These are phyloP conservation scores for Apamea epomidion DNA, from an alignment of 2,888 invertebrate genomes.

Conservation along the genomic window DNA sequence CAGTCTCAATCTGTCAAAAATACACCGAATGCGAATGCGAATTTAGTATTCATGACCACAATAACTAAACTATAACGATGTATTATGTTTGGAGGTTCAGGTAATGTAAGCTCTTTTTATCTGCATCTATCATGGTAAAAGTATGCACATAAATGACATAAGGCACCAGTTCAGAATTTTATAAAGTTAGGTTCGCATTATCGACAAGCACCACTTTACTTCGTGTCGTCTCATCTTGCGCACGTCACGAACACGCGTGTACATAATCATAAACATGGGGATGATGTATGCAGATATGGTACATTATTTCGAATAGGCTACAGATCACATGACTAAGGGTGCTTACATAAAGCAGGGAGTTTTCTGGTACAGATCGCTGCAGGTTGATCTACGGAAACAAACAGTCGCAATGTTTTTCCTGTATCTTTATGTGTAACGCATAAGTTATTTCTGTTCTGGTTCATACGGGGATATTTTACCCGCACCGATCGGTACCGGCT, in stretches of 20 bases:
- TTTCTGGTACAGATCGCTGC: neutral
- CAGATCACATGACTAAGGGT: neutral
- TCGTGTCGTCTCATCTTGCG: neutral
- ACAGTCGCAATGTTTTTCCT: neutral
- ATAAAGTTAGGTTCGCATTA: neutral
- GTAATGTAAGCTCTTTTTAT: neutral
- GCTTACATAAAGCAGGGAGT: neutral
- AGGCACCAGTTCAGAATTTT: neutral
- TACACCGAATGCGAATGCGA: too few species aligned
- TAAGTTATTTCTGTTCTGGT: neutral
- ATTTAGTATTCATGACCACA: too few species aligned
- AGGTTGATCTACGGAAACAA: neutral
- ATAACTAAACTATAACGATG: neutral
- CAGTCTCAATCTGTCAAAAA: too few species aligned
- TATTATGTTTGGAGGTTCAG: neutral
- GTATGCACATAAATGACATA: neutral
- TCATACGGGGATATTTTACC: neutral
- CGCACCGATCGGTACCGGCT: neutral
- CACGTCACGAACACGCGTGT: neutral
- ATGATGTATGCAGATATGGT: neutral
- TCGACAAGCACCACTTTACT: neutral
- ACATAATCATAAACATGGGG: neutral
- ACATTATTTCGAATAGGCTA: neutral
- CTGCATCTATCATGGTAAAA: neutral
- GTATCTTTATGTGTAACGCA: neutral